A percentile compares a stretch with the other conserved stretches of the same genome.
Evolutionary conservation across 2,113 vertebrate genomes (phyloP).

Genomic region (Gobio gobio): DNA sequence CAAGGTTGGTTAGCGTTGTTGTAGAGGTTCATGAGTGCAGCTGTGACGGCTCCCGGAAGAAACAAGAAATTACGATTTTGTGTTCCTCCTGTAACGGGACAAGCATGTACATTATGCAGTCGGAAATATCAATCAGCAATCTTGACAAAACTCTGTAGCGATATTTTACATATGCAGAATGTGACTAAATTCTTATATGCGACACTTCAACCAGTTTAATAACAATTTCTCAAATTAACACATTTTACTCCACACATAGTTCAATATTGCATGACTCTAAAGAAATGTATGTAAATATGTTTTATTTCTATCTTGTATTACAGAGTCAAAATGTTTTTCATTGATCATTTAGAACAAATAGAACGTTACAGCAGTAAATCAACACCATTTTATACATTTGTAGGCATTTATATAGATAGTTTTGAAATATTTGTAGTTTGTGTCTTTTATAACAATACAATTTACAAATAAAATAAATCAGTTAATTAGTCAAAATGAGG

Average conservation of each 20-base stretch:
- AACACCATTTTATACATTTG: no score
- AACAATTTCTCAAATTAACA: neutral
- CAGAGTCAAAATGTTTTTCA: no score
- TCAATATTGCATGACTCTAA: neutral
- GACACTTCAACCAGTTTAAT: neutral
- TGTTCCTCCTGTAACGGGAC: neutral
- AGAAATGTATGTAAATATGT: neutral
- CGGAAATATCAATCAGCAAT: neutral
- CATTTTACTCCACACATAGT: neutral
- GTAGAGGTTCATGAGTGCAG: neutral
- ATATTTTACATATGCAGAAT: neutral
- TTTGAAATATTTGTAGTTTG: no score
- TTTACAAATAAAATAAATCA: no score
- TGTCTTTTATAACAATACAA: no score
- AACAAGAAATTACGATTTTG: neutral
- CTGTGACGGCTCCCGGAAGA: slow-evolving; percentile 9
- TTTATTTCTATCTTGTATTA: neutral
- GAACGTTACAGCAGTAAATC: no score
- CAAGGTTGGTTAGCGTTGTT: neutral
- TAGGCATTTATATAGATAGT: no score
- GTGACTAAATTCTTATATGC: neutral
- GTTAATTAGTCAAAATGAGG: neutral
- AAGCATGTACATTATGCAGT: neutral
- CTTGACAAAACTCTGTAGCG: neutral
- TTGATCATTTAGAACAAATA: no score